Evolutionary conservation across 2,113 vertebrate genomes (phyloP), one percentile per base, ranked within the genome.

Genomic region (Pampusana beccarii): DNA sequence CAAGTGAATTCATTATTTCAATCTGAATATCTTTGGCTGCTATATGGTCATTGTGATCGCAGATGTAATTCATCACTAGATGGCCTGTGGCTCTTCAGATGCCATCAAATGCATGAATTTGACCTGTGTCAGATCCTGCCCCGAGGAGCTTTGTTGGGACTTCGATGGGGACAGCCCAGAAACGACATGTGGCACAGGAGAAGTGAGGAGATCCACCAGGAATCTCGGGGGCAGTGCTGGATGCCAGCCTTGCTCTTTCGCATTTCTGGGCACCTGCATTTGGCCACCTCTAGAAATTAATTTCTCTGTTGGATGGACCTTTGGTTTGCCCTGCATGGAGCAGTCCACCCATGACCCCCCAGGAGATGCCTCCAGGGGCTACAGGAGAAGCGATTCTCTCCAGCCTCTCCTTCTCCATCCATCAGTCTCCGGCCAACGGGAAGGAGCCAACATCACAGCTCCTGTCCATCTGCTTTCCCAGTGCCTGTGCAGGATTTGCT

Each of bases 201-300:
- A 60, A 67, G 60, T 3, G 28, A 23, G 72, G 34, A 72, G 19
- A 12, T 26, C 73, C n/a, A 10, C 18, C 2, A 5, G 60, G 36
- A 36, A 92, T 29, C 50, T 73, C 0, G 0, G 17, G 17, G 38
- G 36, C 36, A 73, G 9, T 1, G 0, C 29, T 2, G 29, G 67
- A 4, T 26, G 11, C 29, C 44, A 46, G 34, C 70, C 25, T 74
- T 29, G 21, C 40, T 74, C 88, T 54, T n/a, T 23, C 61, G 12
- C 25, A 9, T 44, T 79, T 29, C 64, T 60, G 38, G 46, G 25
- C 31, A n/a, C 57, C 18, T 4, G 6, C 29, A 62, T 77, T 78
- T 53, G 64, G 46, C 54, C 46, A 15, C 65, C 21, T 78, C 64
- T 60, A 40, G 51, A 48, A 73, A 36, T 40, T 4, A 2, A 65